Evolutionary conservation across 2,113 vertebrate genomes (phyloP).

Genomic region (Nymphicus hollandicus): DNA sequence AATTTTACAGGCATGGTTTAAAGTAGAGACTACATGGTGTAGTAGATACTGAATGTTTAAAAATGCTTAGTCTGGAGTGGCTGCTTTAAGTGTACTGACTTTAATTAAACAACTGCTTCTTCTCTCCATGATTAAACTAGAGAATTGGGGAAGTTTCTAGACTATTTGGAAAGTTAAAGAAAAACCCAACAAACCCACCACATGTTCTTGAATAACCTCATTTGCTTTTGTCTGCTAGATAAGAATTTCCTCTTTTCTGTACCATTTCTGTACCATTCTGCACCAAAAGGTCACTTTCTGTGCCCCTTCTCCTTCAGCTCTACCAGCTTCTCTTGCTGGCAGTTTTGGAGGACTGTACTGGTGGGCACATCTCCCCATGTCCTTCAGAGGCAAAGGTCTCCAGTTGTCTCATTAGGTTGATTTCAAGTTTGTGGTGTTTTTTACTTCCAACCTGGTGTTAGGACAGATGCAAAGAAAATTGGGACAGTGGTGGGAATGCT

Average conservation of each 20-base stretch:
- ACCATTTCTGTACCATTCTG: too few species aligned
- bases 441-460: background rate
- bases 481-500: background rate
- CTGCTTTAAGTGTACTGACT: background rate
- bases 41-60: background rate
- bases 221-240: background rate
- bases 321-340: background rate
- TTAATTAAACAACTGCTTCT: background rate
- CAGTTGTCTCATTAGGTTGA: background rate
- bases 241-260: background rate
- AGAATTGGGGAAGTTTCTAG: background rate
- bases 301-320: background rate
- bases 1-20: background rate
- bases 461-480: background rate
- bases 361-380: rapidly evolving
- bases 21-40: background rate
- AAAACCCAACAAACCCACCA: background rate
- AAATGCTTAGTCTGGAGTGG: background rate
- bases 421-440: background rate
- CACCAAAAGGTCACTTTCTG: background rate
- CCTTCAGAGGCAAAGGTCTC: background rate
- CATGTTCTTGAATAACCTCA: background rate
- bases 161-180: background rate
- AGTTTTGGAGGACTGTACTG: background rate
- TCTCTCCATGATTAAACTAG: background rate